Conservation (phyloP, 2,113 vertebrate genomes). For the Pristiophorus japonicus region DNA sequence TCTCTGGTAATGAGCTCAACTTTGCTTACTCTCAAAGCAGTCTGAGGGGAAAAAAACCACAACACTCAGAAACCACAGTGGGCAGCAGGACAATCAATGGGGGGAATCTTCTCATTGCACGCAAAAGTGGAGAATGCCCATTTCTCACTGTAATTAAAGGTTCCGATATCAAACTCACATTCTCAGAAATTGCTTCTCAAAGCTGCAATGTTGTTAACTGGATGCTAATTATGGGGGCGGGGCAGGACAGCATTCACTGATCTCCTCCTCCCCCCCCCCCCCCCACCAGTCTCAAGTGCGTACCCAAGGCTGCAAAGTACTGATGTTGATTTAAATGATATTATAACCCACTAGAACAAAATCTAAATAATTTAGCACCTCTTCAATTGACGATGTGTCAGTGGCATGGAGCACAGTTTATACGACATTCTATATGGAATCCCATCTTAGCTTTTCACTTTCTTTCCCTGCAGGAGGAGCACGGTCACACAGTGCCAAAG, state of each 20-base stretch:
- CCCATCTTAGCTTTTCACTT: not conserved
- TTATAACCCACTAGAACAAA: not conserved
- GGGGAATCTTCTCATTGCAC: not conserved
- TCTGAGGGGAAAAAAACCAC: not conserved
- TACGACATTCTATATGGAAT: not conserved
- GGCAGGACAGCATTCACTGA: not conserved
- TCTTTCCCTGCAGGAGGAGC: not conserved
- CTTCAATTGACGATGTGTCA: not conserved
- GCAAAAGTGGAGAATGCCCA: not conserved
- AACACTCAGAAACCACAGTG: not conserved
- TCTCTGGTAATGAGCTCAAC: not conserved
- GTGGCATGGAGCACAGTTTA: not conserved
- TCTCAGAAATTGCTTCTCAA: slow-evolving; percentile 14
- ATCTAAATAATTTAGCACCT: not conserved
- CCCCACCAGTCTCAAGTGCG: not conserved
- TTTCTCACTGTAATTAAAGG: not conserved
- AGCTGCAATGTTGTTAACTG: not conserved
- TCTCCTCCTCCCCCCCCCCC: not conserved
- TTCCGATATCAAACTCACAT: not conserved
- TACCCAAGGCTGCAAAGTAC: not conserved
- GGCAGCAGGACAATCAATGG: not conserved
- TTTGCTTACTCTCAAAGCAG: not conserved
- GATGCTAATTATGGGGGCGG: not conserved
- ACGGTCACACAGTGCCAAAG: not conserved
- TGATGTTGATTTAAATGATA: not conserved